Conservation (phyloP, 1,140 invertebrate species). For the Aphelenchoides besseyi region DNA sequence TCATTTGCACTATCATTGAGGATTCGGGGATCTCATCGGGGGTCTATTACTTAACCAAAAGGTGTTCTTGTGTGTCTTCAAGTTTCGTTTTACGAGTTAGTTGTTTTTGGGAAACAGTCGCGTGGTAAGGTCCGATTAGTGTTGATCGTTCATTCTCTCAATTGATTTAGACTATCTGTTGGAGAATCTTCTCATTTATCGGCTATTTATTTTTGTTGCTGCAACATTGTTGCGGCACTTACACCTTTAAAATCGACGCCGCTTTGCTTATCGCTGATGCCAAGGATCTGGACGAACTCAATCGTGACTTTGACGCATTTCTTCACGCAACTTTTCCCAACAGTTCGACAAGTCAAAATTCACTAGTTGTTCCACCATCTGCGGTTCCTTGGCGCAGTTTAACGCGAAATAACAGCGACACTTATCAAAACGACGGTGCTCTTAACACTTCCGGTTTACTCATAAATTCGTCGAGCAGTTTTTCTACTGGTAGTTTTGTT, state of each 20-base stretch:
- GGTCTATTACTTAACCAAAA: constrained; percentile 5
- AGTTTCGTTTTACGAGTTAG: background rate
- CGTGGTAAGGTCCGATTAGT: background rate
- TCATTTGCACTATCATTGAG: background rate
- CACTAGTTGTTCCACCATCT: background rate
- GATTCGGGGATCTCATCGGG: background rate
- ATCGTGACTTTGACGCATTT: constrained; percentile 15
- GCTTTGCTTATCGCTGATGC: background rate
- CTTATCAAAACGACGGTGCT: background rate
- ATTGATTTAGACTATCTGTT: background rate
- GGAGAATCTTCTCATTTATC: too few relatives aligned
- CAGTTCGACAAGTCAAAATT: background rate
- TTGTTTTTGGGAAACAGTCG: background rate
- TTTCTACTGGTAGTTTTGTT: background rate
- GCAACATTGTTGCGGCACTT: background rate
- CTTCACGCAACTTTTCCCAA: constrained; percentile 10
- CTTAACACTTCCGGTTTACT: background rate
- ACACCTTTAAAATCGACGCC: background rate
- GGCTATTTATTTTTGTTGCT: background rate
- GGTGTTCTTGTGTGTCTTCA: constrained; percentile 6
- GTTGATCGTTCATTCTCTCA: background rate
- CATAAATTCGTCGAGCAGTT: background rate
- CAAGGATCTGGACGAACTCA: constrained; percentile 2
- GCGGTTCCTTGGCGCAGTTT: background rate
- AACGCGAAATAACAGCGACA: background rate